phyloP scores from a whole-genome alignment of 2,888 invertebrate genomes.

The Leptinotarsa haldemani region DNA sequence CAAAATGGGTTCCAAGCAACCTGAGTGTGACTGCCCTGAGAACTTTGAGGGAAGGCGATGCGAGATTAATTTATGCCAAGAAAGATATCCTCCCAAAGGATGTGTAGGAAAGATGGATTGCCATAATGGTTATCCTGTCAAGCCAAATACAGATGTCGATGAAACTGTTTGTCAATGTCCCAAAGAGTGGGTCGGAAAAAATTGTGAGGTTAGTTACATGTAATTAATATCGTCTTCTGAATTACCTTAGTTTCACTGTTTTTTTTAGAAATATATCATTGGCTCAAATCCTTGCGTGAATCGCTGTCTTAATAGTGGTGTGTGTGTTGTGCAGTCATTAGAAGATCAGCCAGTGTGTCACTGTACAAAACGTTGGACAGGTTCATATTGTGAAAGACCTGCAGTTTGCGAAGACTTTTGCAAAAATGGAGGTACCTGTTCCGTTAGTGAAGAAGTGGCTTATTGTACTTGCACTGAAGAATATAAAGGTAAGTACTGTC shows the following conservation, averaged over 20 bases:
- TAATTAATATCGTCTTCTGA: neutral
- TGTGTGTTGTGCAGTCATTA: slow-evolving; percentile 70
- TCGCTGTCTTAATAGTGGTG: slow-evolving; percentile 70
- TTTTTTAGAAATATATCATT: slow-evolving; percentile 67
- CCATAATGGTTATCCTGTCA: slow-evolving; percentile 59
- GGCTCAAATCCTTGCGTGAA: slow-evolving; percentile 72
- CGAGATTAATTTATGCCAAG: slow-evolving; percentile 66
- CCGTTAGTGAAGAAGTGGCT: slow-evolving; percentile 59
- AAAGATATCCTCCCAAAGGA: slow-evolving; percentile 56
- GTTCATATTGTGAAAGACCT: slow-evolving; percentile 69
- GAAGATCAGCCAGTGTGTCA: slow-evolving; percentile 68
- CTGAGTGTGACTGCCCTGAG: slow-evolving; percentile 66
- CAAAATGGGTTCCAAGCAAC: slow-evolving; percentile 61
- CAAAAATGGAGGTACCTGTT: slow-evolving; percentile 69
- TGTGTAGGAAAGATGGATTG: slow-evolving; percentile 50
- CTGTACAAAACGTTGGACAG: slow-evolving; percentile 72
- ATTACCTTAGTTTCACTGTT: slow-evolving; percentile 9
- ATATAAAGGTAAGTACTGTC: slow-evolving; percentile 61
- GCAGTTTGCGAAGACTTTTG: slow-evolving; percentile 67
- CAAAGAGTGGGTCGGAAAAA: slow-evolving; percentile 69
- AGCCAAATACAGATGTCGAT: slow-evolving; percentile 68
- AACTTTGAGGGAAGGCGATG: slow-evolving; percentile 67
- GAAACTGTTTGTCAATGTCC: slow-evolving; percentile 70
- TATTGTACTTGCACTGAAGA: slow-evolving; percentile 66
- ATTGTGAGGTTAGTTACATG: slow-evolving; percentile 66